Conservation (phyloP, 2,888 invertebrate species). For the Girardia tigrina region DNA sequence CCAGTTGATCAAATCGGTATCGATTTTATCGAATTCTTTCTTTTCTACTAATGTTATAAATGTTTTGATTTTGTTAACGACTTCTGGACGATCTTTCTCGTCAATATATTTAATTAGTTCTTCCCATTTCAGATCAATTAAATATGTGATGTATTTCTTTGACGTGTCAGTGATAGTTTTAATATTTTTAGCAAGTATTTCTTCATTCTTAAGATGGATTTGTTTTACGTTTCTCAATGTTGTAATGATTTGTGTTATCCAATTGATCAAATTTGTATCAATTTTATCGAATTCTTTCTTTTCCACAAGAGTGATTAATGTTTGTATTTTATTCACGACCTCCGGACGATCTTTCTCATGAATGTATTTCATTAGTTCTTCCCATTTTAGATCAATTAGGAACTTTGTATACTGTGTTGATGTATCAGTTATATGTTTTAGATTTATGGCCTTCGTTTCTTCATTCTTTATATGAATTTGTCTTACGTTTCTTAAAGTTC, state of each 20-base stretch:
- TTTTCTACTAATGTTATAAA: background rate
- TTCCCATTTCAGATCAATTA: conserved; percentile 8
- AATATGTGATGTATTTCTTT: background rate
- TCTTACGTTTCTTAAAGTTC: background rate
- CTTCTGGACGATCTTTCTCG: background rate
- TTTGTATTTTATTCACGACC: background rate
- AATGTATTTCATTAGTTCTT: background rate
- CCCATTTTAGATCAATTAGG: background rate
- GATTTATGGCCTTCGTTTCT: background rate
- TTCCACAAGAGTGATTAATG: background rate
- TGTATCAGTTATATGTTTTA: background rate
- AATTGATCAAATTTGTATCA: background rate
- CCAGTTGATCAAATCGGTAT: conserved; percentile 11
- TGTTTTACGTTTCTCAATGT: background rate
- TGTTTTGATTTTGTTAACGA: background rate
- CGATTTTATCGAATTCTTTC: background rate
- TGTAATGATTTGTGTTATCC: background rate
- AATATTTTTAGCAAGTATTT: background rate
- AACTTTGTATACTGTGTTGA: background rate
- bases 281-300: background rate
- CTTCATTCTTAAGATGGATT: background rate
- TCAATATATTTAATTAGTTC: conserved; percentile 1
- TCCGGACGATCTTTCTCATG: background rate
- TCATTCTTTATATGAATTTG: background rate
- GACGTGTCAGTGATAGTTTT: background rate